Percentiles rank a stretch among this genome's conserved stretches.
These are phyloP conservation scores for Hypercompe scribonia DNA, from an alignment of 2,888 invertebrate genomes.

Conservation along the genomic window DNA sequence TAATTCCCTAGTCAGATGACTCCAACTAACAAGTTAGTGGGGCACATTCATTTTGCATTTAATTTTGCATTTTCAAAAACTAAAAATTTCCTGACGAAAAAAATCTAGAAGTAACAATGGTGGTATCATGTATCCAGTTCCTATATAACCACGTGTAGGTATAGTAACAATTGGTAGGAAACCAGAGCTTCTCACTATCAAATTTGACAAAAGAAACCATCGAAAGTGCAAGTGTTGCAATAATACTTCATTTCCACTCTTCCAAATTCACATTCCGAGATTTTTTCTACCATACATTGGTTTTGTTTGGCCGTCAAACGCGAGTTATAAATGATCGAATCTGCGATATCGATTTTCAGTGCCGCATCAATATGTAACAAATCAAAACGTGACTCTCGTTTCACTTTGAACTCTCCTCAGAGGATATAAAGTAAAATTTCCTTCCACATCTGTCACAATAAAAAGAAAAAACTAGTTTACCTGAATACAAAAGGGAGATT, in stretches of 20 bases:
- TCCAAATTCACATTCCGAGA: conserved; percentile 73
- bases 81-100: conserved; percentile 3
- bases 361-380: conserved; percentile 53
- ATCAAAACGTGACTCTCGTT: conserved; percentile 22
- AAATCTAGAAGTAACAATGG: neutral
- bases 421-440: conserved; percentile 15
- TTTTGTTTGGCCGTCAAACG: conserved; percentile 82
- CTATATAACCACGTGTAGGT: conserved; percentile 52
- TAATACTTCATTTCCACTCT: conserved; percentile 83
- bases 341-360: conserved; percentile 79
- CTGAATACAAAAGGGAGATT: conserved; percentile 69
- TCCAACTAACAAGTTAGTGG: neutral
- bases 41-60: neutral
- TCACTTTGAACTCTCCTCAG: conserved; percentile 46
- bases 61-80: neutral
- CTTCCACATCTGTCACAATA: neutral
- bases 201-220: conserved; percentile 68
- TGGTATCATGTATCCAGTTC: conserved; percentile 19
- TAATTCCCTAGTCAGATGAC: neutral
- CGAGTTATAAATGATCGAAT: conserved; percentile 85
- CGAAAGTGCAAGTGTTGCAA: conserved; percentile 86
- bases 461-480: conserved; percentile 66
- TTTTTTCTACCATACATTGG: conserved; percentile 69
- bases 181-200: conserved; percentile 65
- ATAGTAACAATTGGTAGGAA: conserved; percentile 58